A percentile compares a stretch with the other conserved stretches of the same genome.
phyloP scores from a whole-genome alignment of 2,888 invertebrate genomes.

The Drosophila picticornis region DNA sequence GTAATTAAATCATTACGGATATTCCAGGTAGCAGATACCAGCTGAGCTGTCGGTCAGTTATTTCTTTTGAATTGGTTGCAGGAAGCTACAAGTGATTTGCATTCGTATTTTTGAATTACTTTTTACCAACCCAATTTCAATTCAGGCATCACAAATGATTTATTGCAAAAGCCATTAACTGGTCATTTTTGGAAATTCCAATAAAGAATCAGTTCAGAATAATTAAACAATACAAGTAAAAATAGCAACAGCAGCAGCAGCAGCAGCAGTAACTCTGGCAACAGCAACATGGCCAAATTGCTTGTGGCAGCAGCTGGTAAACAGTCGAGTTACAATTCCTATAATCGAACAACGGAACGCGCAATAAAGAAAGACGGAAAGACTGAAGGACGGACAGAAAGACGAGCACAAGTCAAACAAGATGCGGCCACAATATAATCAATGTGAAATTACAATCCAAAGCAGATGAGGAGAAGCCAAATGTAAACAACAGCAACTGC shows the following conservation, averaged over 20 bases:
- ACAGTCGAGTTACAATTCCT: slow-evolving; percentile 49
- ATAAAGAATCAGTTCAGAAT: slow-evolving; percentile 31
- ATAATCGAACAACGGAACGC: slow-evolving; percentile 35
- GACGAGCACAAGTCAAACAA: slow-evolving; percentile 56
- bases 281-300: slow-evolving; percentile 53
- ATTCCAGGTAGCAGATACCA: not conserved
- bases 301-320: slow-evolving; percentile 64
- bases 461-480: slow-evolving; percentile 15
- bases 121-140: slow-evolving; percentile 6
- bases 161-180: slow-evolving; percentile 21
- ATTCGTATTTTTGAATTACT: not conserved
- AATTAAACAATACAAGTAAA: slow-evolving; percentile 37
- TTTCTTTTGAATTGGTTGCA: not conserved
- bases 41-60: not conserved
- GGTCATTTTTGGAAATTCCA: not conserved
- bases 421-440: slow-evolving; percentile 50
- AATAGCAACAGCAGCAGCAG: slow-evolving; percentile 16
- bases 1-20: not conserved
- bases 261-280: slow-evolving; percentile 3
- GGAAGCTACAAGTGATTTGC: not conserved
- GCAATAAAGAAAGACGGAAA: not conserved
- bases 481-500: slow-evolving; percentile 55
- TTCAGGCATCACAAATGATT: slow-evolving; percentile 25
- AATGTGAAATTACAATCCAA: slow-evolving; percentile 54
- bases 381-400: not conserved